Conservation (phyloP, 2,888 invertebrate genomes). For the Ypsolopha scabrella region DNA sequence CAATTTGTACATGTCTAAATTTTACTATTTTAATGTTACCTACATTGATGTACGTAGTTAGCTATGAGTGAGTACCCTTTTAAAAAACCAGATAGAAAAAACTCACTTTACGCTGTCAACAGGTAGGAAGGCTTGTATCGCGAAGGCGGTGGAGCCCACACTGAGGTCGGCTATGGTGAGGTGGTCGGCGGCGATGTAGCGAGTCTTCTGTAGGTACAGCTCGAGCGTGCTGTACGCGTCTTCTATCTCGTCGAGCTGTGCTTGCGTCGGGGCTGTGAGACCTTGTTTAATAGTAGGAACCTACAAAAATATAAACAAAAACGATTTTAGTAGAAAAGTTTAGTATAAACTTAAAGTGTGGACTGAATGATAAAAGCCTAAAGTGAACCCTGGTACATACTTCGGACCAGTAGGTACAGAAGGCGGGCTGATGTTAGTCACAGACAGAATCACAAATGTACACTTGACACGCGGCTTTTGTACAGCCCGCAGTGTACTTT, state of each 20-base stretch:
- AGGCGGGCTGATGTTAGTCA: too few species aligned
- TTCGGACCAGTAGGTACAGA: too few species aligned
- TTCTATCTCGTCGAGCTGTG: slow-evolving; percentile 20
- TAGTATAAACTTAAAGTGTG: not conserved
- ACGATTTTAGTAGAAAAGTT: not conserved
- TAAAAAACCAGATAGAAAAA: not conserved
- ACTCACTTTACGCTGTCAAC: slow-evolving; percentile 24
- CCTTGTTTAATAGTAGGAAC: slow-evolving; percentile 21
- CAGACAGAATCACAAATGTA: too few species aligned
- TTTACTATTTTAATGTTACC: too few species aligned
- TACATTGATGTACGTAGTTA: too few species aligned
- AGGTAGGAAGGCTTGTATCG: slow-evolving; percentile 18
- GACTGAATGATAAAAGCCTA: not conserved
- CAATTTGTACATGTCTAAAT: too few species aligned
- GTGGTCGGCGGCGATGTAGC: slow-evolving; percentile 22
- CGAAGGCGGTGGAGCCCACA: slow-evolving; percentile 20
- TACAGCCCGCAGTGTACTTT: too few species aligned
- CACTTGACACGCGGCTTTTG: too few species aligned
- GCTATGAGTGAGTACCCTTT: too few species aligned
- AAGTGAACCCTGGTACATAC: too few species aligned
- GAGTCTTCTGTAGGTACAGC: slow-evolving; percentile 16
- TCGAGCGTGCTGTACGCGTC: slow-evolving; percentile 23
- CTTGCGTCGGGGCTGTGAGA: slow-evolving; percentile 13
- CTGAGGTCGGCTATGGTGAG: slow-evolving; percentile 31
- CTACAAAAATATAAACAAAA: slow-evolving; percentile 13